Base-by-base conservation (phyloP, 2,797 vertebrate species). In the Schizopygopsis pylzovi region DNA sequence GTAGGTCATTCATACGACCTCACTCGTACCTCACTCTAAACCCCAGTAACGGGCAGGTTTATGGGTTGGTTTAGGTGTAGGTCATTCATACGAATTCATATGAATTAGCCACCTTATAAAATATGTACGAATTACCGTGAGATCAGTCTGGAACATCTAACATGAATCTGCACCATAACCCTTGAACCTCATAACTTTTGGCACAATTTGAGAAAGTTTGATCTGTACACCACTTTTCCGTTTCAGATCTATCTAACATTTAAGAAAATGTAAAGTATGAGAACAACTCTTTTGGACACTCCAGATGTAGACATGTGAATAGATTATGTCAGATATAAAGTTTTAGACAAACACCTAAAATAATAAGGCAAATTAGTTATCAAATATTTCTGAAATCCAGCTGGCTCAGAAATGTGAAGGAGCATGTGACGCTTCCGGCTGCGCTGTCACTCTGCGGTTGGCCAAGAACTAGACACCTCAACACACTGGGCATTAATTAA, bases 381-480 rank as follows among this genome's bases (percentile, higher is more conserved):
- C 20, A 49, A 67, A 49, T 8, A 20, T 63, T 47, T 67, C 47
- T 80, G 11, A 4, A 47, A 81, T n/a, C 28, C 43, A 33, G 18
- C 28, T 81, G 79, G 16, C 16, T 49, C 7, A 79, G 63, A 68
- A 67, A 81, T 15, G 59, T 67, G 41, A 65, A 65, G 4, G 2
- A 65, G 25, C 25, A 47, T 80, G 59, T 68, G 63, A 65, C 18
- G n/a, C 45, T 43, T 16, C 22, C 4, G 15, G 39, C 54, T 73
- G 52, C 2, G 22, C 54, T 71, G 77, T 89, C 83, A 83, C 85
- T 78, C 76, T 59, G 79, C 20, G 43, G 71, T 65, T 80, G 82
- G 79, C 33, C 88, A 68, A 86, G 86, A 89, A 84, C 83, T 61
- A 9, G n/a, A 56, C 63, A 85, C 85, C 76, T 85, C 75, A 68